Percentiles rank a stretch among this genome's conserved stretches.
phyloP scores from a whole-genome alignment of 1,140 invertebrate species.

The Bactericera cockerelli region DNA sequence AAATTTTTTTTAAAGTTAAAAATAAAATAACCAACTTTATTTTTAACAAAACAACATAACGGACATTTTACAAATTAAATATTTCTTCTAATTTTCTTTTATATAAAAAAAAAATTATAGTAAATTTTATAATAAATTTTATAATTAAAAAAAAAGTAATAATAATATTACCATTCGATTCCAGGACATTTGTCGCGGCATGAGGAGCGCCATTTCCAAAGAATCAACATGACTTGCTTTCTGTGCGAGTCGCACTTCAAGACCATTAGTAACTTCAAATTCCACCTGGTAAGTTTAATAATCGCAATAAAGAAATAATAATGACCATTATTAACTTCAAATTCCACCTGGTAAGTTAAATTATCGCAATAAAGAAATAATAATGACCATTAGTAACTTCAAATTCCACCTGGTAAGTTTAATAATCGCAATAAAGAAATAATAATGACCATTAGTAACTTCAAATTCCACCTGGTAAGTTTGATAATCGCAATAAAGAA shows the following conservation, averaged over 20 bases:
- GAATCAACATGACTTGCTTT: not conserved
- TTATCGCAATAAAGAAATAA: not conserved
- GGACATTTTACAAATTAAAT: no score
- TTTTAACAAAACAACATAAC: no score
- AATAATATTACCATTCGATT: no score
- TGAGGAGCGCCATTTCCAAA: no score
- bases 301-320: not conserved
- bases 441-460: not conserved
- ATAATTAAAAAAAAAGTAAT: no score
- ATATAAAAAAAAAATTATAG: no score
- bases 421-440: not conserved
- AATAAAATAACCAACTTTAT: no score
- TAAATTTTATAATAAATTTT: no score
- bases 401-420: not conserved
- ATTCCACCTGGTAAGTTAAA: not conserved
- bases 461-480: not conserved
- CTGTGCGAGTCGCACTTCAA: conserved; percentile 1
- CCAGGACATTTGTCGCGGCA: no score
- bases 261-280: not conserved
- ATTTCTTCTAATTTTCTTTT: no score
- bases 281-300: not conserved
- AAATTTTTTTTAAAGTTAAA: no score
- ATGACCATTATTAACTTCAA: not conserved
- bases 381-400: not conserved
- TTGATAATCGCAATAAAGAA: not conserved